phyloP scores from a whole-genome alignment of 2,113 vertebrate genomes.

The Aplodontia rufa region DNA sequence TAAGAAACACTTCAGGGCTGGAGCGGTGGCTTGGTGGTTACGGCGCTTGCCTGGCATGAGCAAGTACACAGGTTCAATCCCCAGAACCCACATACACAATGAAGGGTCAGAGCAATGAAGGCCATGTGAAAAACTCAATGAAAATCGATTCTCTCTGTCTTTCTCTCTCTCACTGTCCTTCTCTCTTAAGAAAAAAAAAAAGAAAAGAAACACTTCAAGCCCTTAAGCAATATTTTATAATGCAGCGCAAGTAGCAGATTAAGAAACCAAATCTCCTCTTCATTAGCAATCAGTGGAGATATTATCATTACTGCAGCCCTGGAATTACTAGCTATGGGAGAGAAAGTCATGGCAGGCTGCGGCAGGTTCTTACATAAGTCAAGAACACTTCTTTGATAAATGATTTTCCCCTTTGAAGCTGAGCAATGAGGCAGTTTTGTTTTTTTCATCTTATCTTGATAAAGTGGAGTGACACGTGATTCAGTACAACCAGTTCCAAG shows the following conservation, averaged over 20 bases:
- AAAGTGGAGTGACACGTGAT: neutral
- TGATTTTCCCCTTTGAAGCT: neutral
- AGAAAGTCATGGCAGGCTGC: constrained; percentile 61
- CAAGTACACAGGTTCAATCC: too few relatives aligned
- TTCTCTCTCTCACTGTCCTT: too few relatives aligned
- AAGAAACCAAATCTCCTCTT: constrained; percentile 60
- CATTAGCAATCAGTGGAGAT: constrained; percentile 62
- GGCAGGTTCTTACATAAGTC: constrained; percentile 61
- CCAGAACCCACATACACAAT: too few relatives aligned
- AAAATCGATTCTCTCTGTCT: too few relatives aligned
- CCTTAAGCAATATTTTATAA: constrained; percentile 31
- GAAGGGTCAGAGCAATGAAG: too few relatives aligned
- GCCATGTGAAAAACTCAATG: too few relatives aligned
- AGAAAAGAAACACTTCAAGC: constrained; percentile 38
- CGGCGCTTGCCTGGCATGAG: too few relatives aligned
- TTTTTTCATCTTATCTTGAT: constrained; percentile 32
- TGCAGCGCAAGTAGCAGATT: constrained; percentile 15
- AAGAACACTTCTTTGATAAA: constrained; percentile 36
- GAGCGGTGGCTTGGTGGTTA: too few relatives aligned
- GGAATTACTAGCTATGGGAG: constrained; percentile 48
- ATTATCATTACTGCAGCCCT: constrained; percentile 54
- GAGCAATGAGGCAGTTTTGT: neutral
- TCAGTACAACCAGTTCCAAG: neutral
- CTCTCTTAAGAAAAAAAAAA: too few relatives aligned
- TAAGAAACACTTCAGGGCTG: constrained; percentile 36